Evolutionary conservation across 2,113 vertebrate species (phyloP).

Genomic region (Zosterops pallidus): DNA sequence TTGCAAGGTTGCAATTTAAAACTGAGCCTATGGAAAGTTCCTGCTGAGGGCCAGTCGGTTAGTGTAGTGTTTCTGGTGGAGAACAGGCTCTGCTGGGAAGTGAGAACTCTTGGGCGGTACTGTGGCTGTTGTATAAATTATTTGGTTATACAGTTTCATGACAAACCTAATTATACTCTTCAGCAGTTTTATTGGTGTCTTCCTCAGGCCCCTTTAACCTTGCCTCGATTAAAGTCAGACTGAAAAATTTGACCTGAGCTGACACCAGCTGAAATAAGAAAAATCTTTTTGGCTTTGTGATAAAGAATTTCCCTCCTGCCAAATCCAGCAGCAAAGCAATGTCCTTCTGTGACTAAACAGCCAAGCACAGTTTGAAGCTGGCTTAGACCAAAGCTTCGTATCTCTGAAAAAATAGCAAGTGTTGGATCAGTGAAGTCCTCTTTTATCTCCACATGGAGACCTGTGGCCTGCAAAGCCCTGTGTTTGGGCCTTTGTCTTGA

Average conservation of each 20-base stretch:
- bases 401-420: not conserved
- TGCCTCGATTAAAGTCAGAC: not conserved
- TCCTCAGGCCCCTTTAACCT: not conserved
- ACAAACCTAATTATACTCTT: not conserved
- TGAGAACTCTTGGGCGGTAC: not conserved
- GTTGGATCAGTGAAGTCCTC: not conserved
- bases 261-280: not conserved
- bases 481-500: not conserved
- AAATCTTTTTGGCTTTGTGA: not conserved
- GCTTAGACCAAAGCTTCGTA: not conserved
- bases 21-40: not conserved
- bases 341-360: not conserved
- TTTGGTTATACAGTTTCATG: not conserved
- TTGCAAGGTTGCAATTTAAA: not conserved
- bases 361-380: not conserved
- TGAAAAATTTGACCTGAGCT: not conserved
- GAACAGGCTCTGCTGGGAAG: not conserved
- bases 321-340: not conserved
- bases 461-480: not conserved
- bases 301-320: not conserved
- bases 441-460: not conserved
- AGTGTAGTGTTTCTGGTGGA: not conserved
- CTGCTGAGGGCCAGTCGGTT: not conserved
- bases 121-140: not conserved
- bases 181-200: not conserved